phyloP scores from a whole-genome alignment of 2,113 vertebrate genomes.

The Potamarius usumacintae region DNA sequence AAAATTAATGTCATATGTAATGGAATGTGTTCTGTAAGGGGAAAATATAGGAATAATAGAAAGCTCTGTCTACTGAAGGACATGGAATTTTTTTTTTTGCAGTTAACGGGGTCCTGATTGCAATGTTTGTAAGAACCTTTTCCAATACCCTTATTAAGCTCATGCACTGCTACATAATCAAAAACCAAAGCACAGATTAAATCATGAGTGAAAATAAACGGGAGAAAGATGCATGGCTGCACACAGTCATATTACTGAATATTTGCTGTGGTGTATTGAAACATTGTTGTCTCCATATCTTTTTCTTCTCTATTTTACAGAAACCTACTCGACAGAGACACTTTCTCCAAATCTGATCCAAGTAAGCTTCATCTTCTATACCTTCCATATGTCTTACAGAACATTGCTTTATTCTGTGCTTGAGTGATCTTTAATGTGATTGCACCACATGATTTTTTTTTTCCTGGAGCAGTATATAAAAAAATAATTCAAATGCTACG shows the following conservation, averaged over 20 bases:
- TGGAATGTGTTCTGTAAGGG: not conserved
- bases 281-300: not conserved
- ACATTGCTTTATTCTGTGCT: not conserved
- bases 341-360: slow-evolving; percentile 92
- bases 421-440: slow-evolving; percentile 5
- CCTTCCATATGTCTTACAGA: not conserved
- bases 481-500: slow-evolving; percentile 28
- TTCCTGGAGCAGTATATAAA: slow-evolving; percentile 16
- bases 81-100: not conserved
- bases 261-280: not conserved
- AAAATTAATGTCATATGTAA: not conserved
- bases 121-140: too few relatives aligned
- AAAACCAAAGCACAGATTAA: slow-evolving; percentile 10
- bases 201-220: not conserved
- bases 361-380: slow-evolving; percentile 73
- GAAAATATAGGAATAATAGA: not conserved
- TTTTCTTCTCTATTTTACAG: slow-evolving; percentile 62
- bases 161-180: slow-evolving; percentile 13
- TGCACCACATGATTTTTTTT: not conserved
- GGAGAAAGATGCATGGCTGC: not conserved
- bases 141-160: not conserved
- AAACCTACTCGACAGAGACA: slow-evolving; percentile 91
- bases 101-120: not conserved
- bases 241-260: not conserved
- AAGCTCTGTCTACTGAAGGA: not conserved